phyloP scores from a whole-genome alignment of 2,888 invertebrate species.

The Amphipyra berbera region DNA sequence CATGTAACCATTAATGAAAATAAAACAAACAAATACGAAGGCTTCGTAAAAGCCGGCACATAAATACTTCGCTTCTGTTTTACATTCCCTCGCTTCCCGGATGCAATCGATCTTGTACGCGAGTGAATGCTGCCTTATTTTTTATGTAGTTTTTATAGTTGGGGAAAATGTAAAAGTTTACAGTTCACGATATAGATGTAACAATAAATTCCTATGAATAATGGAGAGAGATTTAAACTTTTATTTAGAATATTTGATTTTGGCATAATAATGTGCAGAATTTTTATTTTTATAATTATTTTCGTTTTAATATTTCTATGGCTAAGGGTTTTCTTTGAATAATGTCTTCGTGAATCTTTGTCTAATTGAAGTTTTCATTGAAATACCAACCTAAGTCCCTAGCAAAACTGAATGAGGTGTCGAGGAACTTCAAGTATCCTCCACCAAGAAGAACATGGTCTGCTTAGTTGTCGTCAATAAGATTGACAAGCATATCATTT shows the following conservation, averaged over 20 bases:
- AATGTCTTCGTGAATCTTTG: no score
- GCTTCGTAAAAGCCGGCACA: conserved; percentile 50
- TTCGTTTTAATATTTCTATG: no score
- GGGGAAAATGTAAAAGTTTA: conserved; percentile 5
- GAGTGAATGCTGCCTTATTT: conserved; percentile 44
- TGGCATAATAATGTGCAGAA: no score
- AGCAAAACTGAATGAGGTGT: no score
- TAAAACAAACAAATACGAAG: conserved; percentile 53
- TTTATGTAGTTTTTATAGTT: conserved; percentile 38
- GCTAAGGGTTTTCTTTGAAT: no score
- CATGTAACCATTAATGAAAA: conserved; percentile 48
- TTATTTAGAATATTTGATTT: neutral
- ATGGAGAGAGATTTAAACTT: neutral
- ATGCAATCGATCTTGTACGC: conserved; percentile 59
- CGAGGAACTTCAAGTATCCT: no score
- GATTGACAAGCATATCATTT: no score
- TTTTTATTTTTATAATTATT: no score
- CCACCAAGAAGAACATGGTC: no score
- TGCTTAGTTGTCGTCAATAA: no score
- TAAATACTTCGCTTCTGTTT: conserved; percentile 57
- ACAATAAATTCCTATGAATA: neutral
- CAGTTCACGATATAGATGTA: neutral
- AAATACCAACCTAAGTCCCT: no score
- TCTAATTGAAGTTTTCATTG: no score
- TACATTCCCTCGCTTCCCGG: conserved; percentile 54